A percentile compares a stretch with the other conserved stretches of the same genome.
Conservation (phyloP, 2,888 invertebrate species). For the Dinocampus coccinellae region DNA sequence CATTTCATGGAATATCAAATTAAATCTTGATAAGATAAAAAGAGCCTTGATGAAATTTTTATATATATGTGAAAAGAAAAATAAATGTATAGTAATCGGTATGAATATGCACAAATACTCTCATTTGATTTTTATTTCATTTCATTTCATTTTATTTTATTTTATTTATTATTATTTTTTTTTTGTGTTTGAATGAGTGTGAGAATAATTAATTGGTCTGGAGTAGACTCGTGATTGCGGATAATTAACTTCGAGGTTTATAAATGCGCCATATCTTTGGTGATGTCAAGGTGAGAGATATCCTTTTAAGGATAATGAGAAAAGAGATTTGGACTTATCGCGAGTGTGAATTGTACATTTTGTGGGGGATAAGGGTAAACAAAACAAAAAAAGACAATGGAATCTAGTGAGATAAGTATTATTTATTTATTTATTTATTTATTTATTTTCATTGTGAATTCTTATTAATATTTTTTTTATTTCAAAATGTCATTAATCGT, state of each 20-base stretch:
- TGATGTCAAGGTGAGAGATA: neutral
- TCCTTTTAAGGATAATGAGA: conserved; percentile 19
- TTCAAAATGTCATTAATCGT: neutral
- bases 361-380: neutral
- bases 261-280: conserved; percentile 1
- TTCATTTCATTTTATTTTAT: too few species aligned
- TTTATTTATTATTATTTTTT: too few species aligned
- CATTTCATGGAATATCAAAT: too few species aligned
- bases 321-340: neutral
- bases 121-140: too few species aligned
- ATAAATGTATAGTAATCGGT: neutral
- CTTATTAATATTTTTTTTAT: neutral
- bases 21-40: neutral
- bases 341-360: neutral
- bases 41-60: neutral
- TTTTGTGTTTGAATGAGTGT: conserved; percentile 4
- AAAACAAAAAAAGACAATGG: neutral
- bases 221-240: neutral
- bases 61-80: neutral
- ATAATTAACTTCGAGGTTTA: neutral
- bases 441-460: neutral
- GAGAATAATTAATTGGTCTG: conserved; percentile 11
- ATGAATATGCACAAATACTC: neutral
- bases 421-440: neutral
- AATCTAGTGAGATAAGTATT: neutral